Conservation (phyloP, 2,888 invertebrate genomes). For the Andrena flavipes region DNA sequence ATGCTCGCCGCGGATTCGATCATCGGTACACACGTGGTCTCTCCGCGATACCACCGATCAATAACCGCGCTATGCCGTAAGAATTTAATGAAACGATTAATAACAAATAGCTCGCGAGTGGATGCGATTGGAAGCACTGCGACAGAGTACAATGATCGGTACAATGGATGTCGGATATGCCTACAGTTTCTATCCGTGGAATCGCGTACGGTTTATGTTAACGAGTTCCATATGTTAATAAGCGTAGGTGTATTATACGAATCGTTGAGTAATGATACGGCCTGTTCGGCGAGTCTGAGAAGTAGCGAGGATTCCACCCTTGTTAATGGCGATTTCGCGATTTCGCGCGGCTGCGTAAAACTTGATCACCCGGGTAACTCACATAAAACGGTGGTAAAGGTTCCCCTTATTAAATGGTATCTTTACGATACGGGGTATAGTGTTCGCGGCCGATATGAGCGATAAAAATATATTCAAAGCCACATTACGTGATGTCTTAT, state of each 20-base stretch:
- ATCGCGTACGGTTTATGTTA: neutral
- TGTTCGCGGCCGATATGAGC: neutral
- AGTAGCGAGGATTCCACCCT: neutral
- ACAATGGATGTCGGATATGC: neutral
- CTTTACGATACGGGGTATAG: slow-evolving; percentile 1
- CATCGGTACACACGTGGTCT: neutral
- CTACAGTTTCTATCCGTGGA: neutral
- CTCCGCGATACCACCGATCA: neutral
- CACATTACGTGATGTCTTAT: too few relatives aligned
- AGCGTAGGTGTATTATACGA: neutral
- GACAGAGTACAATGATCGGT: slow-evolving; percentile 13
- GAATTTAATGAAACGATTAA: slow-evolving; percentile 36
- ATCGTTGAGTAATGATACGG: neutral
- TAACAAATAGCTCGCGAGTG: neutral
- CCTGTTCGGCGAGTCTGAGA: neutral
- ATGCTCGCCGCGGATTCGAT: neutral
- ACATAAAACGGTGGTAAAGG: slow-evolving; percentile 8
- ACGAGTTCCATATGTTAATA: neutral
- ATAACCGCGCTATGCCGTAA: neutral
- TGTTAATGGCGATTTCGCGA: neutral
- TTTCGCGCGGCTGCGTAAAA: neutral
- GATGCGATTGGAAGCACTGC: slow-evolving; percentile 1
- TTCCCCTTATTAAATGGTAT: slow-evolving; percentile 1
- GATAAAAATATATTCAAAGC: neutral
- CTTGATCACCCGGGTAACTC: slow-evolving; percentile 1